Evolutionary conservation across 2,888 invertebrate species (phyloP).

Genomic region (Cantharis nigra): DNA sequence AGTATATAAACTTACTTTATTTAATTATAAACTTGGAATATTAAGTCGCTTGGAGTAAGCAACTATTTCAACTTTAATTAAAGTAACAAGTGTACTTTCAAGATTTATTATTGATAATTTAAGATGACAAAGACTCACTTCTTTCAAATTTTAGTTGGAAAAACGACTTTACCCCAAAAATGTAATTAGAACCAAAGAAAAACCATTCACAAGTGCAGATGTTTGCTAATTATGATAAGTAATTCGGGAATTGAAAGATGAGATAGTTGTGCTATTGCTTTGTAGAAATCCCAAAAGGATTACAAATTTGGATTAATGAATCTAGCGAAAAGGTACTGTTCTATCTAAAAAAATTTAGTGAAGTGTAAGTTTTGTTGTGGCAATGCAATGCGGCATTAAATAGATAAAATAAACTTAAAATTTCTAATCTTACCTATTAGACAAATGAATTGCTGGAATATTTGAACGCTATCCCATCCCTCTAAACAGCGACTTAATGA

Average conservation of each 20-base stretch:
- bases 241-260: neutral
- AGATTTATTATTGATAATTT: neutral
- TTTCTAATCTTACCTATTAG: constrained; percentile 18
- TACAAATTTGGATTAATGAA: neutral
- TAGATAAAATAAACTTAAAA: neutral
- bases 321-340: neutral
- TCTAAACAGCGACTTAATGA: constrained; percentile 32
- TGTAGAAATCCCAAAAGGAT: neutral
- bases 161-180: neutral
- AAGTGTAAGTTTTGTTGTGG: too few species aligned
- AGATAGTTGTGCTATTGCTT: neutral
- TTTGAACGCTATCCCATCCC: constrained; percentile 41
- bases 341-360: neutral
- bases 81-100: neutral
- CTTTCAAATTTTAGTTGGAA: neutral
- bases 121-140: neutral
- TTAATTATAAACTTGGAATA: neutral
- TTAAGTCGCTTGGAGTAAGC: neutral
- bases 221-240: neutral
- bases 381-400: neutral
- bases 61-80: neutral
- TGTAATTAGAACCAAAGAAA: neutral
- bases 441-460: constrained; percentile 8
- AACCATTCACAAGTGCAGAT: neutral
- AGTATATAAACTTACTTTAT: neutral